These are phyloP conservation scores for Meriones unguiculatus DNA, from an alignment of 2,113 vertebrate genomes.

Conservation along the genomic window DNA sequence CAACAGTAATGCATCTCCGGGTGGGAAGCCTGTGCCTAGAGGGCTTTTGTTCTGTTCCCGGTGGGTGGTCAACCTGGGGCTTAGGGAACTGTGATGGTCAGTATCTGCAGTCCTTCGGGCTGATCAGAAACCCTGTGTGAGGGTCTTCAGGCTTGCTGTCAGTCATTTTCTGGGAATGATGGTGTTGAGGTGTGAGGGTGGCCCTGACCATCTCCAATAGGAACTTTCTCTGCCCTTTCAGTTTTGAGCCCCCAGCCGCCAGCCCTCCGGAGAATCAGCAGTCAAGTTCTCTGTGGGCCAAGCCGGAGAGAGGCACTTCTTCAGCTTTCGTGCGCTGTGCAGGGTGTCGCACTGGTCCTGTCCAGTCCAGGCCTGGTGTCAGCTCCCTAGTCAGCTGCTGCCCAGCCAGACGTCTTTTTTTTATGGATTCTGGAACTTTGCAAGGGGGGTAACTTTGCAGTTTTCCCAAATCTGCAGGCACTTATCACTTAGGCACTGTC, in stretches of 20 bases:
- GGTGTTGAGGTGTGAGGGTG: neutral
- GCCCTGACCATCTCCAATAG: neutral
- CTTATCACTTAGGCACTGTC: slow-evolving; percentile 37
- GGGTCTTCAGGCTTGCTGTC: neutral
- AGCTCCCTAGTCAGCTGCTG: neutral
- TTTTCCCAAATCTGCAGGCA: slow-evolving; percentile 1
- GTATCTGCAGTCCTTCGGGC: neutral
- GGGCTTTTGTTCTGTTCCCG: neutral
- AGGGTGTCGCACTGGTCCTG: neutral
- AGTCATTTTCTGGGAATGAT: neutral
- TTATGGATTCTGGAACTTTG: neutral
- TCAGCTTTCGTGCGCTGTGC: neutral
- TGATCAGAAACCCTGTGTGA: neutral
- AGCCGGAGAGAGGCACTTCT: neutral
- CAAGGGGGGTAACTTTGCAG: neutral
- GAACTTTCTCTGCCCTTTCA: neutral
- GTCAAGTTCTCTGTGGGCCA: neutral
- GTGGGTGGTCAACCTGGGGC: neutral
- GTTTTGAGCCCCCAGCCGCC: neutral
- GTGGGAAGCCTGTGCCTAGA: neutral
- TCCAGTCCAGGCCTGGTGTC: neutral
- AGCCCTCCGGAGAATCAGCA: neutral
- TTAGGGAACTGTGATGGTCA: neutral
- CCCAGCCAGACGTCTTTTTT: neutral
- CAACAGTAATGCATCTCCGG: neutral